A percentile compares a stretch with the other conserved stretches of the same genome.
Conservation (phyloP, 2,888 invertebrate genomes). For the Agrotis exclamationis region DNA sequence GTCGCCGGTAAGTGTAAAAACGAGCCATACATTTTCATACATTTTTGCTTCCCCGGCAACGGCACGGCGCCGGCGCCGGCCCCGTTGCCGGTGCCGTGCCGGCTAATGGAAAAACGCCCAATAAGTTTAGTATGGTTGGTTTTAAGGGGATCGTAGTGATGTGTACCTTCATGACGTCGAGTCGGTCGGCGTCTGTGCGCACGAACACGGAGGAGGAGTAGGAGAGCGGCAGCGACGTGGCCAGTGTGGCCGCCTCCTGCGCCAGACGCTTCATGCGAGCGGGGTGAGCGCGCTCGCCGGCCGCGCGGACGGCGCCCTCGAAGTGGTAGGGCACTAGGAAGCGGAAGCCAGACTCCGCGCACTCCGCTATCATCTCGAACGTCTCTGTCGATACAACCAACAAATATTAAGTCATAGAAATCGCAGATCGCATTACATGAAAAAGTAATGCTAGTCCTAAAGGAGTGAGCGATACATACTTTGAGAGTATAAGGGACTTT, state of each 20-base stretch:
- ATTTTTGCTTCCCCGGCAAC: no score
- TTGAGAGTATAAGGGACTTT: no score
- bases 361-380: slow-evolving; percentile 97
- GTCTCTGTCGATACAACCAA: slow-evolving; percentile 92
- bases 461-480: no score
- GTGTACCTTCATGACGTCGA: slow-evolving; percentile 98
- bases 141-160: no score
- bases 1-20: no score
- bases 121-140: no score
- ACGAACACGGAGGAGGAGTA: slow-evolving; percentile 99
- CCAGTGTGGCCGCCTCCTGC: slow-evolving; percentile 98
- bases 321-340: slow-evolving; percentile 98
- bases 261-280: slow-evolving; percentile 97
- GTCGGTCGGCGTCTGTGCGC: slow-evolving; percentile 97
- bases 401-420: neutral
- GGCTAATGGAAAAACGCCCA: no score
- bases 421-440: no score
- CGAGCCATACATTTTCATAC: no score
- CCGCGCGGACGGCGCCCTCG: slow-evolving; percentile 96
- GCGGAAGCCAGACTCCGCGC: slow-evolving; percentile 93
- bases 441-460: no score
- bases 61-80: no score
- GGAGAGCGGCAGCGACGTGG: slow-evolving; percentile 97
- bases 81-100: no score
- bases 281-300: slow-evolving; percentile 96